Evolutionary conservation across 2,888 invertebrate species (phyloP).

Genomic region (Celastrina argiolus): DNA sequence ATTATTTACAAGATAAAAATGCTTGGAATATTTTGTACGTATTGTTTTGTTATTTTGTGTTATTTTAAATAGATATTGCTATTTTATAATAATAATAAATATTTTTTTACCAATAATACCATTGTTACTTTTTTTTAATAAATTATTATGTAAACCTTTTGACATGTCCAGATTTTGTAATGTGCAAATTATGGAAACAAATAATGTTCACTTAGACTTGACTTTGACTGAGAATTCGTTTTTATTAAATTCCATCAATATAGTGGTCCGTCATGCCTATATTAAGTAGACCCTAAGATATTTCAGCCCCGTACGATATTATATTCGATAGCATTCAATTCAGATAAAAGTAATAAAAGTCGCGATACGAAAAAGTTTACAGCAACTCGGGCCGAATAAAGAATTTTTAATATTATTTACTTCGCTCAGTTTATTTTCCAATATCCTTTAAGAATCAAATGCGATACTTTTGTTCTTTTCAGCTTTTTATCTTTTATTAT

Average conservation of each 20-base stretch:
- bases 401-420: slow-evolving; percentile 13
- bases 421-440: slow-evolving; percentile 3
- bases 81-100: no score
- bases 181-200: no score
- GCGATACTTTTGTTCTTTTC: slow-evolving; percentile 1
- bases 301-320: background rate
- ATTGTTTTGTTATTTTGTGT: no score
- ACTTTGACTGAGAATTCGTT: background rate
- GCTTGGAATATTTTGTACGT: no score
- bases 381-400: slow-evolving; percentile 6
- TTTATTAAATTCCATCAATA: background rate
- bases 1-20: no score
- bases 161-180: no score
- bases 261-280: background rate
- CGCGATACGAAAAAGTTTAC: slow-evolving; percentile 10
- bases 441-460: slow-evolving; percentile 4
- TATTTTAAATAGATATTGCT: no score
- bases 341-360: background rate
- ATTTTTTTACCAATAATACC: no score
- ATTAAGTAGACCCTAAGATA: background rate
- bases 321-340: background rate
- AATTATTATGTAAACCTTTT: no score
- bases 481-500: background rate
- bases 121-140: no score
- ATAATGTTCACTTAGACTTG: no score